Base-by-base conservation (phyloP, 2,113 vertebrate species). In the Coracopsis vasa region DNA sequence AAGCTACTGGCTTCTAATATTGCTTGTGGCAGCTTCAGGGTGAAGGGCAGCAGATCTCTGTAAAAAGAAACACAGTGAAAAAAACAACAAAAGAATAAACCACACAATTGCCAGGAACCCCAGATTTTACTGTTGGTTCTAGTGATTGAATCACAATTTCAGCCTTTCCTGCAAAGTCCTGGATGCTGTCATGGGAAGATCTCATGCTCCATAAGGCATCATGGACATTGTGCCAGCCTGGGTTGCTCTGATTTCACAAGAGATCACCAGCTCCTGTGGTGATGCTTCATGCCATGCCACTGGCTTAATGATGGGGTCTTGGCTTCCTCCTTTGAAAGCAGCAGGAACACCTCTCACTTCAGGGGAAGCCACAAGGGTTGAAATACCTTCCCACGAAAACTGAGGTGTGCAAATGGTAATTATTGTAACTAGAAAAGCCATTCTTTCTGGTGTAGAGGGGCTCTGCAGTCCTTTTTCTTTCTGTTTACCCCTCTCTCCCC, bases 21-120 rank as follows among this genome's bases (percentile, higher is more conserved):
- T 81, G 98, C 98, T 94, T 95, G 96, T n/a, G 99, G 99, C 94
- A 99, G 96, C 96, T 97, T 98, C 94, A 99, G 97, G 0, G 98
- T 98, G 92, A 98, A 98, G 18, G 98, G 98, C 85, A 99, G 98
- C 89, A 99, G 98, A 97, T 99, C 99, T 92, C 99, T 99, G 97
- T 69, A 91, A 90, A 95, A 96, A 90, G 31, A 95, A 95, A 90
- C 17, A 75, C 21, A 60, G 19, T 50, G 13, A 33, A 84, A 90
- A 92, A 75, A 69, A 0, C 28, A 84, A n/a, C 3, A 16, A 45
- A 78, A 89, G 16, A 42, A 80, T 35, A 51, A 88, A 66, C 3
- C 2, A 17, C 14, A 4, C 16, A 37, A 9, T 19, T 54, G 18
- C 61, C 47, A 64, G 48, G 45, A 90, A 73, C 41, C 74, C 56